These are phyloP conservation scores for Trogon surrucura DNA, from an alignment of 2,113 vertebrate species.

Conservation along the genomic window DNA sequence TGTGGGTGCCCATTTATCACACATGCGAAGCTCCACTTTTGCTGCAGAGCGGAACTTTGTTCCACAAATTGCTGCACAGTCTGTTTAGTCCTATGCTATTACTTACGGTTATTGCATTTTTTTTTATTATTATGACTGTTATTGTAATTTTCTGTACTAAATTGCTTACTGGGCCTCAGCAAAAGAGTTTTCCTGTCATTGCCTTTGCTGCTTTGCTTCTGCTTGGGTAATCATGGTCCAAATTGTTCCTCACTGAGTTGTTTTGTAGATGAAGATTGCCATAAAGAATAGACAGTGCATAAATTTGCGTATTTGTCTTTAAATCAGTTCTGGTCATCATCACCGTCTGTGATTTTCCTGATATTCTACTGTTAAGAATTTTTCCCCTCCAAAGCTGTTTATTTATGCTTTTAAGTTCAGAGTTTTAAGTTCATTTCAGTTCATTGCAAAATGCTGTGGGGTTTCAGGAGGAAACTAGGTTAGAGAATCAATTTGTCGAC, in stretches of 20 bases:
- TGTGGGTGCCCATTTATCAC: not conserved
- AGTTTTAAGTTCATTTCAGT: constrained; percentile 60
- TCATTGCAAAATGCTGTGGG: constrained; percentile 50
- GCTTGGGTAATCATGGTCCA: not conserved
- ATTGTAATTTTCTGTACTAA: not conserved
- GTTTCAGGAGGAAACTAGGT: constrained; percentile 59
- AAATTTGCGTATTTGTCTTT: not conserved
- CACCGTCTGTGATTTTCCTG: not conserved
- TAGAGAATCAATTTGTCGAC: constrained; percentile 64
- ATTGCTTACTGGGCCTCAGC: not conserved
- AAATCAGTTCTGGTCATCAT: not conserved
- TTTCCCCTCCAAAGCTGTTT: not conserved
- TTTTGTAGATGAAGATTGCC: not conserved
- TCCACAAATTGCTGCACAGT: not conserved
- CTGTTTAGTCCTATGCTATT: not conserved
- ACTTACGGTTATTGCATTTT: not conserved
- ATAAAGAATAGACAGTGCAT: not conserved
- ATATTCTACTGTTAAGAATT: not conserved
- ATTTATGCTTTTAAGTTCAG: not conserved
- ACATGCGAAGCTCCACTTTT: not conserved
- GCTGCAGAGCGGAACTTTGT: not conserved
- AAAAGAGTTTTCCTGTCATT: not conserved
- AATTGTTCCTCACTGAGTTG: not conserved
- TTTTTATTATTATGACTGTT: not conserved
- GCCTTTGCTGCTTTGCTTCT: not conserved